These are phyloP conservation scores for Pteronotus mesoamericanus DNA, from an alignment of 2,797 vertebrate species.

Conservation along the genomic window DNA sequence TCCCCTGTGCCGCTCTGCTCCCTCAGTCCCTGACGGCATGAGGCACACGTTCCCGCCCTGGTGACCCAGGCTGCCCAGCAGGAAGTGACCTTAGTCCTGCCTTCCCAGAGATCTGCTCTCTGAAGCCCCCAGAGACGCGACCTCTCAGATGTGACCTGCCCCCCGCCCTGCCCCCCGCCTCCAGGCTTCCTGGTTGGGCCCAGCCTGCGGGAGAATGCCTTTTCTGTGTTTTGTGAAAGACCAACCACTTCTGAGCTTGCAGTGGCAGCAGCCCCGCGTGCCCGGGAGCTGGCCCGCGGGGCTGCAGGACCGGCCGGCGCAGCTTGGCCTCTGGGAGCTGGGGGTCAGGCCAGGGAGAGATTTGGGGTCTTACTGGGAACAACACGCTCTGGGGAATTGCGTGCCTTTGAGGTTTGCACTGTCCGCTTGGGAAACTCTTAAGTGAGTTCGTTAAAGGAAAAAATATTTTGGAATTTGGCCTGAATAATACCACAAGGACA, in stretches of 20 bases:
- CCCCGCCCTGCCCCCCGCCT: slow-evolving; percentile 47
- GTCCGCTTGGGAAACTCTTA: neutral
- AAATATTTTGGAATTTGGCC: neutral
- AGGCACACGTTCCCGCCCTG: slow-evolving; percentile 51
- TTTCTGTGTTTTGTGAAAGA: slow-evolving; percentile 46
- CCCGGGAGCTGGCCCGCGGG: neutral
- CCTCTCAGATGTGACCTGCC: slow-evolving; percentile 68
- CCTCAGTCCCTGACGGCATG: slow-evolving; percentile 47
- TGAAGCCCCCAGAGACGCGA: slow-evolving; percentile 68
- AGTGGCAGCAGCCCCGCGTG: neutral
- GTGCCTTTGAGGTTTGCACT: slow-evolving; percentile 19
- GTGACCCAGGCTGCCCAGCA: slow-evolving; percentile 67
- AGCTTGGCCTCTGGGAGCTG: neutral
- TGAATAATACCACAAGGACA: neutral
- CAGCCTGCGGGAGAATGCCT: neutral
- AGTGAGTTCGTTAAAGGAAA: slow-evolving; percentile 31
- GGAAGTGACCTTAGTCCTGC: slow-evolving; percentile 75
- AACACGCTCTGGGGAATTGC: neutral
- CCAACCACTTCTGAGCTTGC: neutral
- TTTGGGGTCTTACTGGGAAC: neutral
- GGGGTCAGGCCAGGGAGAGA: slow-evolving; percentile 13
- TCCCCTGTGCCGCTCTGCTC: slow-evolving; percentile 44
- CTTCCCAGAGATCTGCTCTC: slow-evolving; percentile 68
- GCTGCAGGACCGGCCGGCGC: fast-evolving
- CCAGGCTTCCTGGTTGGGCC: slow-evolving; percentile 10